These are phyloP conservation scores for Betta splendens DNA, from an alignment of 2,797 vertebrate genomes.

Conservation along the genomic window DNA sequence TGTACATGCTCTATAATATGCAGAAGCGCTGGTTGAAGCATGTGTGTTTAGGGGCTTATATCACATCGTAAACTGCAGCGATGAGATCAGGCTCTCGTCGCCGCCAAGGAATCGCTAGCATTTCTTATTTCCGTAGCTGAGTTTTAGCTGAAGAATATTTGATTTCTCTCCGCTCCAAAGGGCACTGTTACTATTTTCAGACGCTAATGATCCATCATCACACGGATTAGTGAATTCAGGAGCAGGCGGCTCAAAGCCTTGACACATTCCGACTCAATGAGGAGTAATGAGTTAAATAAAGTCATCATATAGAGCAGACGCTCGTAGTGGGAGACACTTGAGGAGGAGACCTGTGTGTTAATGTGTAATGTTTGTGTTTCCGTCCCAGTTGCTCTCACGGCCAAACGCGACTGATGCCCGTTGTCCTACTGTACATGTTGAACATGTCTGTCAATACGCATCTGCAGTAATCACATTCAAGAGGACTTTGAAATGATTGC, in stretches of 20 bases:
- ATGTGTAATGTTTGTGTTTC: no score
- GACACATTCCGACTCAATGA: conserved; percentile 12
- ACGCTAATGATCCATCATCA: conserved; percentile 28
- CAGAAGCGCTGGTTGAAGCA: background rate
- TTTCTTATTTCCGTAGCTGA: background rate
- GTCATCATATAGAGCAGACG: no score
- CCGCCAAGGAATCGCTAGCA: background rate
- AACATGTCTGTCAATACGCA: no score
- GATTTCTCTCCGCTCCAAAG: conserved; percentile 8
- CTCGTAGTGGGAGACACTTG: no score
- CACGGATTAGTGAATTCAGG: conserved; percentile 37
- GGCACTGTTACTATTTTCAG: background rate
- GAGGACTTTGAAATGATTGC: no score
- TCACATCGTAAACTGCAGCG: no score
- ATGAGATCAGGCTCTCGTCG: background rate
- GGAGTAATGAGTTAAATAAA: conserved; percentile 36
- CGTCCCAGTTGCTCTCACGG: no score
- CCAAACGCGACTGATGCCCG: no score
- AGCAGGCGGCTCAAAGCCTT: conserved; percentile 25
- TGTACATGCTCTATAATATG: background rate
- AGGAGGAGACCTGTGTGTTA: no score
- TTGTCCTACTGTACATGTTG: no score
- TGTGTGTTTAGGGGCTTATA: no score
- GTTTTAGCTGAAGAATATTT: conserved; percentile 2
- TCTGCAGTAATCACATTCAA: background rate